Evolutionary conservation across 2,888 invertebrate genomes (phyloP), one percentile per base, ranked within the genome.

Genomic region (Orthonychiurus folsomi): DNA sequence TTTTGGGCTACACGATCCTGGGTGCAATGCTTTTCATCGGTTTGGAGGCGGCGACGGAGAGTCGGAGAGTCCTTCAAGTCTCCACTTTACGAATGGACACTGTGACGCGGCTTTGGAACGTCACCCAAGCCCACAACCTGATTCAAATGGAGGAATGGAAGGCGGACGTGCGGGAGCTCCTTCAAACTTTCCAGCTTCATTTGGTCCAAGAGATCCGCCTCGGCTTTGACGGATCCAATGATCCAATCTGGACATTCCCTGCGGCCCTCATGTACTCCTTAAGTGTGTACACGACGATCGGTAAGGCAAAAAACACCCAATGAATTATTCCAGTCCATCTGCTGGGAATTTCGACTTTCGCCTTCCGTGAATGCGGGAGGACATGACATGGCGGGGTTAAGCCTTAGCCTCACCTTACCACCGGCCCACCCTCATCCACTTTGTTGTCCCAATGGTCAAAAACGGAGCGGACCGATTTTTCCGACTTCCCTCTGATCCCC

Each of bases 251-350:
- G 75, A 74, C 74, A 15, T 75, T 75, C 64, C 75, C 75, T 12
- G 69, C 73, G 24, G 73, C 75, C 15, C 73, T 75, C 57, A 75
- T 75, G 75, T 75, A 73, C 67, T 74, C 73, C 27, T 71, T 74
- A 53, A 74, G 74, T 63, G 74, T 75, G 56, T 75, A 74, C 69
- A 75, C 75, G 57, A 75, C 75, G 67, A 75, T 75, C 58, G 75
- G 75, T 70, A 65, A 60, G 63, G 50, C 50, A 61, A 61, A 56
- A 62, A 61, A 60, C 48, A 9, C 37, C 37, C 37, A 37, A 37
- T 37, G 37, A 37, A 37, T 37, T 37, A 37, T 37, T 37, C 37
- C 15, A 15, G 9, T 37, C 37, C 37, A 37, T 37, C 37, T 37
- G 9, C 37, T 37, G 9, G 9, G 37, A 37, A 9, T 37, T 9